Percentiles rank a stretch among this genome's conserved stretches.
Evolutionary conservation across 2,113 vertebrate species (phyloP).

Genomic region (Heteronetta atricapilla): DNA sequence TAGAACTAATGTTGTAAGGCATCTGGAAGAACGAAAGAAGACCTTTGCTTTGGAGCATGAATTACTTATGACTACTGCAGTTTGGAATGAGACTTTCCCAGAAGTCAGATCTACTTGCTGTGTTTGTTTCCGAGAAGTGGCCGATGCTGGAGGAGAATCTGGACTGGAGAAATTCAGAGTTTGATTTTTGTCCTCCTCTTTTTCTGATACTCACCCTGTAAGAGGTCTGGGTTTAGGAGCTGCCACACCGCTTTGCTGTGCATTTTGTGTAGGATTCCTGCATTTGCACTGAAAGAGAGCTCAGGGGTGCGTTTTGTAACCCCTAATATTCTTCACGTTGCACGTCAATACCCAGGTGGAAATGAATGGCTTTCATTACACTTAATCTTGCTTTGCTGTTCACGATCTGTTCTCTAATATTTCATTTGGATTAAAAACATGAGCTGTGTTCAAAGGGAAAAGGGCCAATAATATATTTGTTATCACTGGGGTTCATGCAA

Average conservation of each 20-base stretch:
- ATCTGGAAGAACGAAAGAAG: not conserved
- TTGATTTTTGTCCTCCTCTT: not conserved
- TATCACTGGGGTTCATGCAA: not conserved
- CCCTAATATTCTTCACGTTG: not conserved
- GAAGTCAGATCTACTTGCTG: constrained; percentile 1
- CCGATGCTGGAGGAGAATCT: not conserved
- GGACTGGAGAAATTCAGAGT: not conserved
- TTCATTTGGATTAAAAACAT: not conserved
- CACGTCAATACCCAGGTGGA: not conserved
- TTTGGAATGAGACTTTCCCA: constrained; percentile 19
- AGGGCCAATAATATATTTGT: not conserved
- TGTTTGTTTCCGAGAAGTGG: not conserved
- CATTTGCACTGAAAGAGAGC: not conserved
- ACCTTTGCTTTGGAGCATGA: not conserved
- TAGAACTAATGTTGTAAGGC: not conserved
- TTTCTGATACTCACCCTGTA: not conserved
- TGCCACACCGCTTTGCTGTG: not conserved
- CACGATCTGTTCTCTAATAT: not conserved
- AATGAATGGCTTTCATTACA: not conserved
- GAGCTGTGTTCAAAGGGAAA: not conserved
- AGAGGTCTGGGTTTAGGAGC: not conserved
- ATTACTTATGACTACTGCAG: not conserved
- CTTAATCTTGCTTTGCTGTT: not conserved
- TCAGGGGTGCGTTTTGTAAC: not conserved
- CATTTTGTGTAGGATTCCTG: not conserved